Conservation (phyloP, 2,797 vertebrate species). For the Sternotherus odoratus region DNA sequence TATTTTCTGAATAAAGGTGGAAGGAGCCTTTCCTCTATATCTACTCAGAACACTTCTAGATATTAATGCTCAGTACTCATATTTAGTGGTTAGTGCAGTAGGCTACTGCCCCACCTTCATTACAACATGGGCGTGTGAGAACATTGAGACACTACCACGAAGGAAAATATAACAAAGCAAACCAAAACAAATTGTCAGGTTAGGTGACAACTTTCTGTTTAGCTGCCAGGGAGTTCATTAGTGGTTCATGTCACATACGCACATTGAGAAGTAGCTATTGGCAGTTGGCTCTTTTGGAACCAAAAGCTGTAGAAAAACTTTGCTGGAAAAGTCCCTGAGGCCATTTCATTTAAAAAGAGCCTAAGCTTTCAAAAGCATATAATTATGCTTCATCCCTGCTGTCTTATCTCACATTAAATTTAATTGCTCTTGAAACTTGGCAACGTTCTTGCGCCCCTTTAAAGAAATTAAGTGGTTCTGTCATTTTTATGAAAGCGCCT, state of each 20-base stretch:
- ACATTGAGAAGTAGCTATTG: background rate
- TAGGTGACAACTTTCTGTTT: slow-evolving; percentile 18
- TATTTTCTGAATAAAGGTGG: background rate
- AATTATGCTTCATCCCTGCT: slow-evolving; percentile 70
- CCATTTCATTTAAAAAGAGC: slow-evolving; percentile 73
- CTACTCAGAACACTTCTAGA: background rate
- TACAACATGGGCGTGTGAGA: background rate
- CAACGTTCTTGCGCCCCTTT: slow-evolving; percentile 59
- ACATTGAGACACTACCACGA: background rate
- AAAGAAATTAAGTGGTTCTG: slow-evolving; percentile 76
- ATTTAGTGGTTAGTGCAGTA: background rate
- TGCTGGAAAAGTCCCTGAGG: slow-evolving; percentile 66
- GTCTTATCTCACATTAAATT: slow-evolving; percentile 71
- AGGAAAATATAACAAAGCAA: background rate
- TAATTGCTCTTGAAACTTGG: slow-evolving; percentile 74
- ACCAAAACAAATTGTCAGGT: background rate
- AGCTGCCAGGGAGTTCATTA: slow-evolving; percentile 39
- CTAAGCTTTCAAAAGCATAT: slow-evolving; percentile 67
- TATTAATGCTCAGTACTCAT: background rate
- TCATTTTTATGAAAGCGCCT: slow-evolving; percentile 64
- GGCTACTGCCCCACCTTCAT: background rate
- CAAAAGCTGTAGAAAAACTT: slow-evolving; percentile 55
- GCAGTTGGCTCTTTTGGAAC: slow-evolving; percentile 38
- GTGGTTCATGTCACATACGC: slow-evolving; percentile 26
- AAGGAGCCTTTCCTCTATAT: background rate